phyloP scores from a whole-genome alignment of 2,888 invertebrate genomes.

The Macrostomum cliftonense region DNA sequence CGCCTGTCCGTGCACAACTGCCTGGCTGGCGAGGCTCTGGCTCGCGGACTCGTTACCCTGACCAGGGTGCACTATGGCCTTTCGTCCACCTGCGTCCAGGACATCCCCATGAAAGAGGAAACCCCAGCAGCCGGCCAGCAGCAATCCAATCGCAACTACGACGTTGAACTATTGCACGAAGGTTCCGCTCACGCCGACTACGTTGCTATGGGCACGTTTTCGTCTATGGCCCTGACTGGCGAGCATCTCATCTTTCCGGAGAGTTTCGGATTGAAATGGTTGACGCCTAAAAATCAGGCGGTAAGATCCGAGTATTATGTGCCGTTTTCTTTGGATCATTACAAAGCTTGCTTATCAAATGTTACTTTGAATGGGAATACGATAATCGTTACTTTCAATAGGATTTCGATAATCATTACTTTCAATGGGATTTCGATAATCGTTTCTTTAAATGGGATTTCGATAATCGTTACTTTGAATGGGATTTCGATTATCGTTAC shows the following conservation, averaged over 20 bases:
- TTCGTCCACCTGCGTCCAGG: constrained; percentile 85
- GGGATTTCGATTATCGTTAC: too few relatives aligned
- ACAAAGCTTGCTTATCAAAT: too few relatives aligned
- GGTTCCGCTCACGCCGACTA: constrained; percentile 64
- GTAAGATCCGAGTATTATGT: not conserved
- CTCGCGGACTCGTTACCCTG: constrained; percentile 25
- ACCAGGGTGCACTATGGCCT: constrained; percentile 55
- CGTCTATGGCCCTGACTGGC: constrained; percentile 1
- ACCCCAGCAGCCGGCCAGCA: constrained; percentile 44
- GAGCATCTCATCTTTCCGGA: not conserved
- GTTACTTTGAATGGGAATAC: too few relatives aligned
- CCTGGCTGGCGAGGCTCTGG: constrained; percentile 18
- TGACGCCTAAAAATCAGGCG: not conserved
- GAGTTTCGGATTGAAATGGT: too few relatives aligned
- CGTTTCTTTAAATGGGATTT: too few relatives aligned
- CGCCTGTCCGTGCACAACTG: constrained; percentile 14
- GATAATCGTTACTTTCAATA: too few relatives aligned
- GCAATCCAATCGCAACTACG: constrained; percentile 91
- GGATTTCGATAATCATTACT: too few relatives aligned
- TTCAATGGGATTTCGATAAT: not conserved
- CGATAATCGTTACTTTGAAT: too few relatives aligned
- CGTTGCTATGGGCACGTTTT: not conserved
- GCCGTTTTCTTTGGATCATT: too few relatives aligned
- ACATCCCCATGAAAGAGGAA: constrained; percentile 73
- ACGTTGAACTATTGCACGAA: constrained; percentile 85